These are phyloP conservation scores for Epizoanthus fatuus DNA, from an alignment of 92 coral and sea anemone genomes.

Conservation along the genomic window DNA sequence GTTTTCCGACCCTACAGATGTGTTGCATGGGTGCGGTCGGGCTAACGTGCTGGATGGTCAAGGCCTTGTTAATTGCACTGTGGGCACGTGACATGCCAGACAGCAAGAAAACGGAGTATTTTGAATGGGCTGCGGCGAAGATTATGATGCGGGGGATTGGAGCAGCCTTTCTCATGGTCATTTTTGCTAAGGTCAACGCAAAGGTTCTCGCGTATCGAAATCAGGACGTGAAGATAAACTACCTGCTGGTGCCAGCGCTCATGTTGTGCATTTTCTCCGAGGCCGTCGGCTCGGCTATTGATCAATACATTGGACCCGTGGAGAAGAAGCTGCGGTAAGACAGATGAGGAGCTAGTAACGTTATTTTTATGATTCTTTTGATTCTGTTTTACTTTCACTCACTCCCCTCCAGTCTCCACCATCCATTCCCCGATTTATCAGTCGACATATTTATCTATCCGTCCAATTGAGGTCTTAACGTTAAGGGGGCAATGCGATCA, in stretches of 20 bases:
- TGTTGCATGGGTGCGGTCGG: constrained; percentile 70
- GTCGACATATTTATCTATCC: too few relatives aligned
- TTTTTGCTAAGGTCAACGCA: constrained; percentile 54
- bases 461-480: too few relatives aligned
- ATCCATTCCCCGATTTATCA: too few relatives aligned
- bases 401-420: too few relatives aligned
- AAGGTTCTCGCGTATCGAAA: constrained; percentile 48
- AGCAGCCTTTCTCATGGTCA: constrained; percentile 63
- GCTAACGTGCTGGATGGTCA: constrained; percentile 59
- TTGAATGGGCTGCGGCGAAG: constrained; percentile 63
- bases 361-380: not conserved
- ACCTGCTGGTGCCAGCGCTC: constrained; percentile 67
- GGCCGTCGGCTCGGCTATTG: constrained; percentile 62
- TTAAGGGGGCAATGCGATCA: too few relatives aligned
- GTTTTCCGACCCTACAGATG: constrained; percentile 1
- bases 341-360: too few relatives aligned
- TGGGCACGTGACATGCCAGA: constrained; percentile 7
- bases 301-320: constrained; percentile 72
- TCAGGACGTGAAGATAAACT: constrained; percentile 59
- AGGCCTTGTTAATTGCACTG: constrained; percentile 54
- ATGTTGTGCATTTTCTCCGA: constrained; percentile 68
- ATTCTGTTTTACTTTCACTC: too few relatives aligned
- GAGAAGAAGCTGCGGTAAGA: constrained; percentile 52
- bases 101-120: constrained; percentile 2
- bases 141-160: constrained; percentile 50